phyloP scores from a whole-genome alignment of 1,140 invertebrate species.

The Drosophila sp. region DNA sequence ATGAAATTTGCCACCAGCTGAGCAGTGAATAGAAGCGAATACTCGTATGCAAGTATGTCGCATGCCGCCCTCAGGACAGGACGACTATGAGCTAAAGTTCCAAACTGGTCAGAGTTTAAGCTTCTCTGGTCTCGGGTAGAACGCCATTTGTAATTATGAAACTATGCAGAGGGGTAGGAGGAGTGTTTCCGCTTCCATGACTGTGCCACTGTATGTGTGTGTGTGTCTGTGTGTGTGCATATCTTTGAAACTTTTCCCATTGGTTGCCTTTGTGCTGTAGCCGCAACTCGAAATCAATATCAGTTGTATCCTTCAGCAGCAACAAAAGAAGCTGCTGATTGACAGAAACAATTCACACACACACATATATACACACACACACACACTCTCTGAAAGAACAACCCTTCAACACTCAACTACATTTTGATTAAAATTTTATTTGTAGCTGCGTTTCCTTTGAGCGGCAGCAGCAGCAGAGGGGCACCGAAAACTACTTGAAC shows the following conservation, averaged over 20 bases:
- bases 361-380: constrained; percentile 31
- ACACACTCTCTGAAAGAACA: constrained; percentile 47
- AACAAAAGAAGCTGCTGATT: constrained; percentile 79
- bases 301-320: constrained; percentile 79
- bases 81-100: not conserved
- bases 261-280: constrained; percentile 67
- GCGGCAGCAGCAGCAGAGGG: constrained; percentile 19
- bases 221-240: constrained; percentile 28
- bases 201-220: constrained; percentile 14
- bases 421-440: constrained; percentile 81
- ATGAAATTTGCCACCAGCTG: constrained; percentile 76
- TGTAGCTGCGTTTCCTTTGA: constrained; percentile 76
- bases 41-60: constrained; percentile 49
- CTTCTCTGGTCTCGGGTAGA: constrained; percentile 10
- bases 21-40: constrained; percentile 1
- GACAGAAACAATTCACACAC: constrained; percentile 74
- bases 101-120: constrained; percentile 46
- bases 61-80: constrained; percentile 58
- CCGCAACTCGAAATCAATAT: constrained; percentile 77
- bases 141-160: constrained; percentile 77
- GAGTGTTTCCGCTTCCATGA: constrained; percentile 43
- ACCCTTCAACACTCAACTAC: constrained; percentile 81
- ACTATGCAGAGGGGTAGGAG: constrained; percentile 56
- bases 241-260: constrained; percentile 78
- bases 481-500: constrained; percentile 69